phyloP scores from a whole-genome alignment of 2,888 invertebrate species.

The Papilio protenor region DNA sequence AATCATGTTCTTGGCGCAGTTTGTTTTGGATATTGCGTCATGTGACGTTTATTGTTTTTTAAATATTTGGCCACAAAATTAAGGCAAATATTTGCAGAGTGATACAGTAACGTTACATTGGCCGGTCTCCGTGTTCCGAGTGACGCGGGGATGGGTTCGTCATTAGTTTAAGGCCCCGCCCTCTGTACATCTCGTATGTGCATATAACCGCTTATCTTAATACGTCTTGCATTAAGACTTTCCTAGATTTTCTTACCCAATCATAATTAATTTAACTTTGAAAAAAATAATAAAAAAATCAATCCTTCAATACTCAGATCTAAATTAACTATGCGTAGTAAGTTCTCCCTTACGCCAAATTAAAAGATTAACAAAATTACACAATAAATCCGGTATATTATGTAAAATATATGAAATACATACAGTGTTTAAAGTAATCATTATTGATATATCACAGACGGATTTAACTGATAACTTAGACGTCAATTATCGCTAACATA shows the following conservation, averaged over 20 bases:
- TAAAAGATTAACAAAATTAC: no score
- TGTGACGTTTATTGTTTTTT: conserved; percentile 10
- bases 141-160: neutral
- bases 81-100: conserved; percentile 8
- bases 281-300: no score
- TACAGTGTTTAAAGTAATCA: neutral
- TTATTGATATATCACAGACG: neutral
- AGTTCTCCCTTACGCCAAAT: no score
- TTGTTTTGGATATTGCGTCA: conserved; percentile 9
- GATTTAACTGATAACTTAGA: neutral
- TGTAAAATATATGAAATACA: neutral
- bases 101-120: neutral
- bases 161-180: conserved; percentile 9
- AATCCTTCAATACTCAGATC: no score
- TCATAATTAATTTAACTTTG: no score
- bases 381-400: no score
- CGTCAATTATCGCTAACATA: neutral
- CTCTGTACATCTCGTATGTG: neutral
- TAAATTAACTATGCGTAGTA: no score
- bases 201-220: neutral
- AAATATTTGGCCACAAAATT: conserved; percentile 4
- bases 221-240: neutral
- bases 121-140: neutral
- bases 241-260: no score
- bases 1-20: neutral